Base-by-base conservation (phyloP, 2,113 vertebrate genomes). In the Oryzias melastigma region DNA sequence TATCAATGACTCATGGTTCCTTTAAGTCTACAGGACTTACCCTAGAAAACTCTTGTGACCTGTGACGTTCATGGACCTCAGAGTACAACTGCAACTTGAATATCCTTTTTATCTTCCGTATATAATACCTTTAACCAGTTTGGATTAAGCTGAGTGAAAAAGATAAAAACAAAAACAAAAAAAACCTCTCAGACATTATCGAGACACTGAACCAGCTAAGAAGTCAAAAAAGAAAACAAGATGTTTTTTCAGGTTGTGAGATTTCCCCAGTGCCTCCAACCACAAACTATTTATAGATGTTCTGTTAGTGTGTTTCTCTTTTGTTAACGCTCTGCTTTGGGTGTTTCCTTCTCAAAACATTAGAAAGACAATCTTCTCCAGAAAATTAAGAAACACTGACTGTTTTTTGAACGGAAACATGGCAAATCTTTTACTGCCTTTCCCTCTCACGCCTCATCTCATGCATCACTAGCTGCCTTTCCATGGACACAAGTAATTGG, bases 271-370 rank as follows among this genome's bases (percentile, higher is more conserved):
- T 85, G 89, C 62, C 60, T 54, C 69, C 40, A 73, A 82, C 81
- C 83, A 82, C 75, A 75, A 78, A 82, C 83, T 91, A 92, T 91
- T 91, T 85, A 84, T 91, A 90, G 85, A 73, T 61, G 71, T 78
- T 80, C 78, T 60, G 80, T 87, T 86, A 60, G 67, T 73, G 62
- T 0, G 73, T 70, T 84, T 85, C 85, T 75, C 83, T 75, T 66
- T 73, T 82, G 82, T 82, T 71, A 80, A 73, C 25, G 62, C 75
- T 80, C 60, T 62, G 68, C 70, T 81, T 80, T 83, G 85, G 89
- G 87, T 82, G 85, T 86, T 81, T 75, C 68, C 71, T 83, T 71
- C 63, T 82, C 54, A 62, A 77, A 89, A 86, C 75, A 82, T 44
- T 75, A 62, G 75, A 77, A 70, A 79, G 73, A 78, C 52, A 73